A percentile compares a stretch with the other conserved stretches of the same genome.
Conservation (phyloP, 2,113 vertebrate genomes). For the Paracanthobrama guichenoti region DNA sequence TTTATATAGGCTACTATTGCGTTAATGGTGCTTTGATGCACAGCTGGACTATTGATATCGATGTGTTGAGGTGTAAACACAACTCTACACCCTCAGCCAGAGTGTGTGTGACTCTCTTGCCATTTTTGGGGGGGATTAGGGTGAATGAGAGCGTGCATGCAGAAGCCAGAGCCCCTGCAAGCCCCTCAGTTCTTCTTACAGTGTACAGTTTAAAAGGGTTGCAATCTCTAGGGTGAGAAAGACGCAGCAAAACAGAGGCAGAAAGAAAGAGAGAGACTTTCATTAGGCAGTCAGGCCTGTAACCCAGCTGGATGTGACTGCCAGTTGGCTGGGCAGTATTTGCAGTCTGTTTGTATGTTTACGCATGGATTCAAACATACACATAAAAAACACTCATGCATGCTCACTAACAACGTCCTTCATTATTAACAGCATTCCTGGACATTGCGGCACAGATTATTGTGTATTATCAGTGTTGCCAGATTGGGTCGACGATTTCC, state of each 20-base stretch:
- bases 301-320: constrained; percentile 27
- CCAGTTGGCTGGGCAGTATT: constrained; percentile 41
- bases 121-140: constrained; percentile 61
- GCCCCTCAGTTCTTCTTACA: constrained; percentile 22
- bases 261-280: constrained; percentile 59
- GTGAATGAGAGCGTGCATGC: constrained; percentile 64
- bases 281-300: constrained; percentile 41
- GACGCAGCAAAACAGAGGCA: constrained; percentile 67
- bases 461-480: too few species aligned
- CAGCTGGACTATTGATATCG: constrained; percentile 11
- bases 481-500: too few species aligned
- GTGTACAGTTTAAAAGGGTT: constrained; percentile 46
- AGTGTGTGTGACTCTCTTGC: constrained; percentile 54
- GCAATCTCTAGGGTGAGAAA: constrained; percentile 69
- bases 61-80: constrained; percentile 48
- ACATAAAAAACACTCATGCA: constrained; percentile 41
- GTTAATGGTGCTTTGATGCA: constrained; percentile 31
- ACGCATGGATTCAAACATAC: constrained; percentile 31
- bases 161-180: constrained; percentile 62
- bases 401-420: constrained; percentile 20
- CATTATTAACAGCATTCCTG: constrained; percentile 29
- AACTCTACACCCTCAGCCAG: constrained; percentile 16
- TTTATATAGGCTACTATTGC: constrained; percentile 9
- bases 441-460: background rate
- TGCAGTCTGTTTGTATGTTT: constrained; percentile 26